phyloP scores from a whole-genome alignment of 2,797 vertebrate genomes.

The Chelidonichthys spinosus region DNA sequence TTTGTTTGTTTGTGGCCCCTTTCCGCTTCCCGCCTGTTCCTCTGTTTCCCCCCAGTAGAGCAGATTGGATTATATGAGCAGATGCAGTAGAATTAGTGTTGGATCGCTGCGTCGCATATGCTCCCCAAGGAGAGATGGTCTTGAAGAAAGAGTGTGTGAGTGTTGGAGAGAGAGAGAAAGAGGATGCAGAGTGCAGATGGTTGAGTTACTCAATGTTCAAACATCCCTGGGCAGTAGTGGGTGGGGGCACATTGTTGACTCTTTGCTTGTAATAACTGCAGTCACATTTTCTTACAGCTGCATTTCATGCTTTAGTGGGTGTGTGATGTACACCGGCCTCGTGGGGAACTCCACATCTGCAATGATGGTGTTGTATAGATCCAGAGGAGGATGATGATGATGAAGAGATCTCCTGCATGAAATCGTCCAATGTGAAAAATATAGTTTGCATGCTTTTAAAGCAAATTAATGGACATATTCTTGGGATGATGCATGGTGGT shows the following conservation, averaged over 20 bases:
- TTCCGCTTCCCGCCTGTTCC: constrained; percentile 29
- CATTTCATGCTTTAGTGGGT: constrained; percentile 56
- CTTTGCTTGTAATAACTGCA: constrained; percentile 67
- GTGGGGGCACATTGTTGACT: constrained; percentile 69
- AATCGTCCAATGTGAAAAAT: not conserved
- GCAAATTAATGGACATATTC: not conserved
- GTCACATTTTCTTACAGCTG: constrained; percentile 62
- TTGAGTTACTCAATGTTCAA: constrained; percentile 69
- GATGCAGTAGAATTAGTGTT: constrained; percentile 75
- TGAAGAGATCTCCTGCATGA: not conserved
- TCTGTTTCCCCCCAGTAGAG: constrained; percentile 58
- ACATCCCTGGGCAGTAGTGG: constrained; percentile 66
- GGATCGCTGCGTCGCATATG: constrained; percentile 72
- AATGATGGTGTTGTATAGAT: constrained; percentile 21
- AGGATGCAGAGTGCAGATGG: constrained; percentile 56
- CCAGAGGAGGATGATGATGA: constrained; percentile 22
- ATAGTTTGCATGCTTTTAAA: not conserved
- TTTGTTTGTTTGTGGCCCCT: constrained; percentile 61
- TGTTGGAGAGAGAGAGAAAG: constrained; percentile 10
- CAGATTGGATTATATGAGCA: constrained; percentile 76
- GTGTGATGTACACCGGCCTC: constrained; percentile 34
- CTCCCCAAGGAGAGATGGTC: constrained; percentile 74
- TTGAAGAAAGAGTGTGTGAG: constrained; percentile 56
- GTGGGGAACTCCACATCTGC: constrained; percentile 31
- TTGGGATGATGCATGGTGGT: not conserved